Percentiles rank a stretch among this genome's conserved stretches.
Conservation (phyloP, 2,888 invertebrate genomes). For the Drosophila fulvimacula region DNA sequence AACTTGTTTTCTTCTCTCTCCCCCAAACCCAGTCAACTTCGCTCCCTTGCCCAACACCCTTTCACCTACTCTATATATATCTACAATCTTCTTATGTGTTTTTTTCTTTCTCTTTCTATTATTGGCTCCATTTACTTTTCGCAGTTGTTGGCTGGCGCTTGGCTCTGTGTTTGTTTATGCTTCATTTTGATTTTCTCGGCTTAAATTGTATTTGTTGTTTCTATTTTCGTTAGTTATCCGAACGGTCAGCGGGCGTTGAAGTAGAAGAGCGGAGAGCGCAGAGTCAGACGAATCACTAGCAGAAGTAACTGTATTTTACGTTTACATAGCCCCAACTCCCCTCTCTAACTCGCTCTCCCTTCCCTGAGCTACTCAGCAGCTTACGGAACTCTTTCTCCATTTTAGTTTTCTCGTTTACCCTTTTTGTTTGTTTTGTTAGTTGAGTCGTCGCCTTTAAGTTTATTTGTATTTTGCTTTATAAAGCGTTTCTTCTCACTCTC, state of each 20-base stretch:
- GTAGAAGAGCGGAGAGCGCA: constrained; percentile 8
- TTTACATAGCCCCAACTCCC: constrained; percentile 43
- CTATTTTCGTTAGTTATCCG: constrained; percentile 75
- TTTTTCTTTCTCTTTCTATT: constrained; percentile 62
- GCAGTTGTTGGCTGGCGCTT: constrained; percentile 34
- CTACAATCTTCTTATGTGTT: constrained; percentile 41
- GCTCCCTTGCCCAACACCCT: not conserved
- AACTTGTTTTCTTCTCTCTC: constrained; percentile 29
- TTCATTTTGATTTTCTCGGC: constrained; percentile 77
- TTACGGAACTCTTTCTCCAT: constrained; percentile 42
- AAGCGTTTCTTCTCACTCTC: constrained; percentile 22
- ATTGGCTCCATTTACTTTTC: constrained; percentile 78
- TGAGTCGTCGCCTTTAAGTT: constrained; percentile 76
- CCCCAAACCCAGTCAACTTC: not conserved
- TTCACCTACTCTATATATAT: not conserved
- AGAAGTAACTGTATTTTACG: constrained; percentile 48
- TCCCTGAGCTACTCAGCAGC: constrained; percentile 1
- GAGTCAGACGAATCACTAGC: constrained; percentile 2
- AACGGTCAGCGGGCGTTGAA: constrained; percentile 35
- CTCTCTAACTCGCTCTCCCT: not conserved
- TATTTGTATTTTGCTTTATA: constrained; percentile 76
- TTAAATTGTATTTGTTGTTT: constrained; percentile 80
- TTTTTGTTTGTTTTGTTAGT: constrained; percentile 76
- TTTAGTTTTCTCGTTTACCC: constrained; percentile 62
- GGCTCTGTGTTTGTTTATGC: constrained; percentile 73